Conservation (phyloP, 1,140 invertebrate genomes). For the Ceratina japonica region DNA sequence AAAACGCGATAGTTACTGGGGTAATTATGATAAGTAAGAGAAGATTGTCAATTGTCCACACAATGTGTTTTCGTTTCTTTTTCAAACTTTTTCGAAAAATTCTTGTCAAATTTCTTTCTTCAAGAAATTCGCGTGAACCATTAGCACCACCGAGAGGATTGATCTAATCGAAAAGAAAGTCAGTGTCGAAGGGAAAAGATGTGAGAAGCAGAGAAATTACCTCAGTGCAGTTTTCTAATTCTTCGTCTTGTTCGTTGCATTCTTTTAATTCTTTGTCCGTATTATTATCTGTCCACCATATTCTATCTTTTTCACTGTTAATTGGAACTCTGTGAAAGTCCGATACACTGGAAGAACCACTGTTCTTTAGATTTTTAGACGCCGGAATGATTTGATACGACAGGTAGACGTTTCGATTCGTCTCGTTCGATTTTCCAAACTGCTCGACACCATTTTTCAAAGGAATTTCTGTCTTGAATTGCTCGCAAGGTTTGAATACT, state of each 20-base stretch:
- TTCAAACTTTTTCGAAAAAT: neutral
- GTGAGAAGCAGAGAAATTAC: neutral
- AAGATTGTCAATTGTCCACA: constrained; percentile 56
- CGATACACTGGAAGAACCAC: neutral
- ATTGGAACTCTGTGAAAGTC: neutral
- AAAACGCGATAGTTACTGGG: constrained; percentile 83
- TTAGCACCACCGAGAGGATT: neutral
- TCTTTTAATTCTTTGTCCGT: neutral
- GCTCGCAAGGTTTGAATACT: neutral
- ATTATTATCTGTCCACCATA: too few species aligned
- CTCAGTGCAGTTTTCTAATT: neutral
- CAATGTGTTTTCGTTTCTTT: constrained; percentile 41
- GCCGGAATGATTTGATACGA: too few species aligned
- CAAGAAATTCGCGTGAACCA: neutral
- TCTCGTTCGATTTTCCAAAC: too few species aligned
- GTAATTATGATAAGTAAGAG: constrained; percentile 77
- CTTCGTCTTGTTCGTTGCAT: too few species aligned
- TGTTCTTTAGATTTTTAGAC: neutral
- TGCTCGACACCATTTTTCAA: neutral
- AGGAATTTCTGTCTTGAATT: too few species aligned
- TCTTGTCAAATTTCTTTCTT: neutral
- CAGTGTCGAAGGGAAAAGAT: neutral
- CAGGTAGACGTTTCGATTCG: too few species aligned
- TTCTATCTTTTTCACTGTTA: too few species aligned
- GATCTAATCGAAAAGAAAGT: neutral